phyloP scores from a whole-genome alignment of 2,797 vertebrate species.

The Manis javanica region DNA sequence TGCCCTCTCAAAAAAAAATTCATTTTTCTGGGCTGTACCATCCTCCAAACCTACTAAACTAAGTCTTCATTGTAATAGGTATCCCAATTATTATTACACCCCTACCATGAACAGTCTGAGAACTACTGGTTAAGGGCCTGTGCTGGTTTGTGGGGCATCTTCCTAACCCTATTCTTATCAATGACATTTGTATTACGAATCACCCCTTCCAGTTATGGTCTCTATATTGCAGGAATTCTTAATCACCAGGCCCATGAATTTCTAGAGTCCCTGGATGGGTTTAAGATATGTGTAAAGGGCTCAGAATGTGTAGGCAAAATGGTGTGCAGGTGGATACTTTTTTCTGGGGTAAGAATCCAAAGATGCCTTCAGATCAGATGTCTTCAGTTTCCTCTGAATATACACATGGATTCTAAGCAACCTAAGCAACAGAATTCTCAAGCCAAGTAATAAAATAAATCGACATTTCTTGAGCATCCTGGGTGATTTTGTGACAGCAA shows the following conservation, averaged over 20 bases:
- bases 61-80: slow-evolving; percentile 11
- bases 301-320: background rate
- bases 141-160: background rate
- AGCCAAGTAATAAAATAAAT: slow-evolving; percentile 9
- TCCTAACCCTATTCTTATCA: background rate
- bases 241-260: background rate
- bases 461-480: background rate
- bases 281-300: background rate
- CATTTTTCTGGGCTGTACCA: background rate
- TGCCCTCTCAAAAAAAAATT: background rate
- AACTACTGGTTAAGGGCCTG: background rate
- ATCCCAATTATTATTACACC: background rate
- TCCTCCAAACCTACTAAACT: background rate
- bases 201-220: background rate
- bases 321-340: background rate
- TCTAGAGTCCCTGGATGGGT: background rate
- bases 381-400: background rate
- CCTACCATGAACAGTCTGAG: background rate
- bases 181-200: background rate
- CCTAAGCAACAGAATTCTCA: slow-evolving; percentile 22
- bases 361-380: background rate
- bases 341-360: background rate
- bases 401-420: background rate
- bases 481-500: background rate
- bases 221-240: background rate